A percentile compares a stretch with the other conserved stretches of the same genome.
Evolutionary conservation across 2,888 invertebrate genomes (phyloP).

Genomic region (Oscheius sp.): DNA sequence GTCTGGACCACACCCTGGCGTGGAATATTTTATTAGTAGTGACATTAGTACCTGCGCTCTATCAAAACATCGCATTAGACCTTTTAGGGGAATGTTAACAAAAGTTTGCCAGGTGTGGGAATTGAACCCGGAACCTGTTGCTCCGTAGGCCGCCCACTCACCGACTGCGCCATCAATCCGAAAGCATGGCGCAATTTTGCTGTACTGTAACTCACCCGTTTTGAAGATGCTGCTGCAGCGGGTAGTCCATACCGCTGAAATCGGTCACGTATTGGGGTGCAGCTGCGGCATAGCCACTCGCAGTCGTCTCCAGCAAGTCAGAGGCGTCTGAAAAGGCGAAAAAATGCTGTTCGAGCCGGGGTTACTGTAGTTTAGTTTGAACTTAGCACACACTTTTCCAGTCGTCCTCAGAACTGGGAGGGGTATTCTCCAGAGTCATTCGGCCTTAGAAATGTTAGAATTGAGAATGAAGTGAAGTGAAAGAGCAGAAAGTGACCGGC

Average conservation of each 20-base stretch:
- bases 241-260: constrained; percentile 36
- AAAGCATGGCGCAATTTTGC: too few relatives aligned
- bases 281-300: constrained; percentile 19
- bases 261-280: constrained; percentile 38
- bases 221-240: constrained; percentile 33
- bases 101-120: neutral
- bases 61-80: too few relatives aligned
- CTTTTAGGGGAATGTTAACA: neutral
- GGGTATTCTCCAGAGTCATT: constrained; percentile 10
- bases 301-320: constrained; percentile 27
- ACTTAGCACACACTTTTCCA: constrained; percentile 18
- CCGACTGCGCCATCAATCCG: too few relatives aligned
- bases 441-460: neutral
- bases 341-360: too few relatives aligned
- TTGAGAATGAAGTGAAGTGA: too few relatives aligned
- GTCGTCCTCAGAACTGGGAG: constrained; percentile 6
- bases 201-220: constrained; percentile 23
- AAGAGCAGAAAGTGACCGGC: too few relatives aligned
- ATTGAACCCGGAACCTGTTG: too few relatives aligned
- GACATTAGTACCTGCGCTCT: too few relatives aligned
- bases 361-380: too few relatives aligned
- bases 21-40: constrained; percentile 3
- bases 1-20: neutral
- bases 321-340: constrained; percentile 21
- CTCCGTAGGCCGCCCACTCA: too few relatives aligned